Evolutionary conservation across 2,888 invertebrate genomes (phyloP).

Genomic region (Leptinotarsa haldemani): DNA sequence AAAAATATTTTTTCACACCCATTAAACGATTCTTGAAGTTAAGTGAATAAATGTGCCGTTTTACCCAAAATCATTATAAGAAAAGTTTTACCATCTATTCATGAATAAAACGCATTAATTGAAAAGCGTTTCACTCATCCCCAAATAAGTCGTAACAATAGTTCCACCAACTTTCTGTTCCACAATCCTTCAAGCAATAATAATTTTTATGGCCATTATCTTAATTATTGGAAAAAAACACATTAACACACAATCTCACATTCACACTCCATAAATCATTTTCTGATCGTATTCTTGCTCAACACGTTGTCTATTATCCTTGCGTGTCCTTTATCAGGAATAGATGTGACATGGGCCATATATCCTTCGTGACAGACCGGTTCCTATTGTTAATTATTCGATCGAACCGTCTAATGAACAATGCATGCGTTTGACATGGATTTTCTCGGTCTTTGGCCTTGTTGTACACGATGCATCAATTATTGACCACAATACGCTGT

Average conservation of each 20-base stretch:
- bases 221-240: not conserved
- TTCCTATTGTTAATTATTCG: slow-evolving; percentile 44
- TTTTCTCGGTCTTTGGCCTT: slow-evolving; percentile 28
- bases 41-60: too few relatives aligned
- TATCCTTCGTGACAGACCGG: slow-evolving; percentile 36
- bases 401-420: slow-evolving; percentile 29
- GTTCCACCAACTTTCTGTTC: too few relatives aligned
- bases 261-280: slow-evolving; percentile 19
- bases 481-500: too few relatives aligned
- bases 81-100: too few relatives aligned
- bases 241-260: slow-evolving; percentile 1
- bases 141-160: too few relatives aligned
- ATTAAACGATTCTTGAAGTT: too few relatives aligned
- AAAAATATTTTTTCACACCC: too few relatives aligned
- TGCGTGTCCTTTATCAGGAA: slow-evolving; percentile 27
- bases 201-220: too few relatives aligned
- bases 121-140: too few relatives aligned
- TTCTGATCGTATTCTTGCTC: slow-evolving; percentile 22
- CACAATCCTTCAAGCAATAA: too few relatives aligned
- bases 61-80: too few relatives aligned
- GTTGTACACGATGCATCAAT: not conserved
- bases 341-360: slow-evolving; percentile 31
- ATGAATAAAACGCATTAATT: too few relatives aligned
- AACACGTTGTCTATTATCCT: slow-evolving; percentile 34
- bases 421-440: slow-evolving; percentile 29